Conservation (phyloP, 2,888 invertebrate species). For the Actias luna region DNA sequence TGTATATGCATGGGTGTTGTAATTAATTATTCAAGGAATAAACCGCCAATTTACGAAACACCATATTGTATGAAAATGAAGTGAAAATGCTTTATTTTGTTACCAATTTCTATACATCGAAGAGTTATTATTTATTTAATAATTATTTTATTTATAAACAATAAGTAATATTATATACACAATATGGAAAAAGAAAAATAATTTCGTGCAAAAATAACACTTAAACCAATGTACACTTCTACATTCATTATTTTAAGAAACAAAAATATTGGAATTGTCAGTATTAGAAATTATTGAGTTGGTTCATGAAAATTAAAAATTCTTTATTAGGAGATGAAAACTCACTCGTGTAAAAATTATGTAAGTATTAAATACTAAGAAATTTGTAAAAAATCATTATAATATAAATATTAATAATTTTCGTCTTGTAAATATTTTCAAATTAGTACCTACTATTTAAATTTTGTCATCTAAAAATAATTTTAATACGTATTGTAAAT, state of each 20-base stretch:
- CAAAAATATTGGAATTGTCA: background rate
- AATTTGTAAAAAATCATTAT: background rate
- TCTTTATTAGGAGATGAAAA: background rate
- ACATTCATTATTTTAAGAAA: background rate
- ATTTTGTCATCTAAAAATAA: constrained; percentile 7
- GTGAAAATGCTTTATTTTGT: background rate
- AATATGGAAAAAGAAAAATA: background rate
- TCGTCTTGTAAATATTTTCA: background rate
- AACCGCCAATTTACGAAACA: background rate
- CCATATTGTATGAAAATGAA: background rate
- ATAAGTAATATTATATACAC: background rate
- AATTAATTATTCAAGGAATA: background rate
- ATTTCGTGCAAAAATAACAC: background rate
- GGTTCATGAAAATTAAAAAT: background rate
- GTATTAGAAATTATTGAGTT: background rate
- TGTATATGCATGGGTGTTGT: background rate
- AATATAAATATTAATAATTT: background rate
- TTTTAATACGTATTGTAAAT: constrained; percentile 49
- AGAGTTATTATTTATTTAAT: background rate
- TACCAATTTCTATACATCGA: background rate
- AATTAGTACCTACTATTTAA: constrained; percentile 12
- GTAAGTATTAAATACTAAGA: constrained; percentile 1
- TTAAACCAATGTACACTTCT: background rate
- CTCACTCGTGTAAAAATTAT: constrained; percentile 1
- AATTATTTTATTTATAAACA: background rate